Evolutionary conservation across 2,888 invertebrate species (phyloP).

Genomic region (Unio pictorum): DNA sequence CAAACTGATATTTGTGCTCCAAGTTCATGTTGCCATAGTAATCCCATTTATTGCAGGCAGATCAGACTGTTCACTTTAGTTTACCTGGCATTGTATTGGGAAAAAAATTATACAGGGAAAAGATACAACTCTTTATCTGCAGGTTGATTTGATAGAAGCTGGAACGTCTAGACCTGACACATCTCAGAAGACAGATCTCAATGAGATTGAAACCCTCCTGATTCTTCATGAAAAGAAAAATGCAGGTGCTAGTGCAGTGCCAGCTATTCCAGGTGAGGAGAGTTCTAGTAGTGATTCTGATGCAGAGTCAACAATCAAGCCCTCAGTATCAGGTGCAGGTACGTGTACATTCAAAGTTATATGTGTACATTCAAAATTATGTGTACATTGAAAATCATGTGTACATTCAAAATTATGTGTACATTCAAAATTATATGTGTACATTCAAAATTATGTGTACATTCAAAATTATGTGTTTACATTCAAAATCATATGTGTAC

Average conservation of each 20-base stretch:
- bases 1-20: too few relatives aligned
- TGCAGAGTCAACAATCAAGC: slow-evolving; percentile 26
- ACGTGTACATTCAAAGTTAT: not conserved
- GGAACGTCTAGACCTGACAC: slow-evolving; percentile 14
- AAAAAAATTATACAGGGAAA: not conserved
- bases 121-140: not conserved
- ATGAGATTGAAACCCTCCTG: slow-evolving; percentile 61
- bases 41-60: too few relatives aligned
- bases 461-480: too few relatives aligned
- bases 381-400: too few relatives aligned
- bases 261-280: slow-evolving; percentile 33
- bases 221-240: slow-evolving; percentile 56
- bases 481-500: too few relatives aligned
- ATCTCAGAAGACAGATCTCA: slow-evolving; percentile 26
- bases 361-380: too few relatives aligned
- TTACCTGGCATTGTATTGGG: slow-evolving; percentile 1
- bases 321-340: slow-evolving; percentile 2
- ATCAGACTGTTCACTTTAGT: too few relatives aligned
- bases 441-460: too few relatives aligned
- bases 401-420: not conserved
- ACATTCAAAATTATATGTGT: too few relatives aligned
- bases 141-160: slow-evolving; percentile 2
- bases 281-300: slow-evolving; percentile 63
- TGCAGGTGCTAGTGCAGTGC: slow-evolving; percentile 7
- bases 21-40: too few relatives aligned